Evolutionary conservation across 2,888 invertebrate genomes (phyloP).

Genomic region (Lasius platythorax): DNA sequence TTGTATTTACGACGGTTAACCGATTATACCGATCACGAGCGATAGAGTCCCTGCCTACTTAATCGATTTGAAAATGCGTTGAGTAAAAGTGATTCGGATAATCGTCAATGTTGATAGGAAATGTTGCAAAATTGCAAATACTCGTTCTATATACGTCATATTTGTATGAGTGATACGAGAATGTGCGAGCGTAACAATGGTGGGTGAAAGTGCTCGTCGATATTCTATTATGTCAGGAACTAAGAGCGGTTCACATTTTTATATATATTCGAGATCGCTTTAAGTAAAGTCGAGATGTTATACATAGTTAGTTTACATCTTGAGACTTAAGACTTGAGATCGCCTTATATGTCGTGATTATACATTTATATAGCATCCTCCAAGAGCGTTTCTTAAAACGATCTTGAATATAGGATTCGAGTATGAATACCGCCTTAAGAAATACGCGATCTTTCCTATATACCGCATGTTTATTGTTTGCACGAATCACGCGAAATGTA

Average conservation of each 20-base stretch:
- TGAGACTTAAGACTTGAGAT: background rate
- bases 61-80: background rate
- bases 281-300: background rate
- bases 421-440: constrained; percentile 7
- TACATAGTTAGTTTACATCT: background rate
- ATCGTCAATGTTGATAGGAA: constrained; percentile 10
- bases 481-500: constrained; percentile 17
- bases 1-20: constrained; percentile 25
- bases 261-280: background rate
- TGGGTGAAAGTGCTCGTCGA: constrained; percentile 9
- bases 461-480: background rate
- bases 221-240: constrained; percentile 44
- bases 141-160: background rate
- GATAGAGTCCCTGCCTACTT: background rate
- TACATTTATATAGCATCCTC: background rate
- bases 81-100: background rate
- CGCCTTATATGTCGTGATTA: constrained; percentile 1
- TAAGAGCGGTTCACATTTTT: background rate
- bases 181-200: constrained; percentile 23
- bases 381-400: background rate
- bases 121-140: constrained; percentile 28
- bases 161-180: constrained; percentile 12
- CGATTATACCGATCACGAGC: constrained; percentile 6
- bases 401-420: background rate
- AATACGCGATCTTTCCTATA: constrained; percentile 23